Percentiles rank a stretch among this genome's conserved stretches.
Evolutionary conservation across 2,113 vertebrate species (phyloP).

Genomic region (Dasyurus viverrinus): DNA sequence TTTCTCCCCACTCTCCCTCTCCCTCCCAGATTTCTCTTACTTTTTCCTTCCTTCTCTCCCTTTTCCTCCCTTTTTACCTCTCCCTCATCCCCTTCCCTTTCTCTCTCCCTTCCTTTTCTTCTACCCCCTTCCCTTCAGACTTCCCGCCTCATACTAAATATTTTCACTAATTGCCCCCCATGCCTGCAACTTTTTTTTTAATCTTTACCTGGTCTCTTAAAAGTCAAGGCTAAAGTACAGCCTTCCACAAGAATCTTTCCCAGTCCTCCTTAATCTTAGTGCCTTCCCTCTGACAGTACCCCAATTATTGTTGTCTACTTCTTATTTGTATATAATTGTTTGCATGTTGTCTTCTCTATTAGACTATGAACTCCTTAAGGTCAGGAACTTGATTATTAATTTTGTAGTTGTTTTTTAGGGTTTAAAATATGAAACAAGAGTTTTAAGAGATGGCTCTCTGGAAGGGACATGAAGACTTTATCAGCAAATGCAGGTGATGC

Average conservation of each 20-base stretch:
- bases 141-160: background rate
- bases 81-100: background rate
- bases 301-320: background rate
- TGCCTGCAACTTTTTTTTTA: background rate
- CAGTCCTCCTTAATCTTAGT: background rate
- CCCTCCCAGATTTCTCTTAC: no score
- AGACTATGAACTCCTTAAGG: background rate
- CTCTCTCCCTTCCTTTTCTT: no score
- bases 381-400: background rate
- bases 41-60: no score
- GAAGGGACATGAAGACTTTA: no score
- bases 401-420: background rate
- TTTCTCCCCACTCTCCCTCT: no score
- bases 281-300: no score
- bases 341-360: background rate
- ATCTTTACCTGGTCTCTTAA: background rate
- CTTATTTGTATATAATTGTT: background rate
- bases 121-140: no score
- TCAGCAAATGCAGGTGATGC: no score
- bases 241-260: background rate
- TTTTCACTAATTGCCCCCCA: background rate
- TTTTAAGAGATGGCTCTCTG: background rate
- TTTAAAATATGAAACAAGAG: background rate
- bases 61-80: background rate
- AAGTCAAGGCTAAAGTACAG: background rate